Evolutionary conservation across 1,140 invertebrate genomes (phyloP).

Genomic region (Apolygus lucorum): DNA sequence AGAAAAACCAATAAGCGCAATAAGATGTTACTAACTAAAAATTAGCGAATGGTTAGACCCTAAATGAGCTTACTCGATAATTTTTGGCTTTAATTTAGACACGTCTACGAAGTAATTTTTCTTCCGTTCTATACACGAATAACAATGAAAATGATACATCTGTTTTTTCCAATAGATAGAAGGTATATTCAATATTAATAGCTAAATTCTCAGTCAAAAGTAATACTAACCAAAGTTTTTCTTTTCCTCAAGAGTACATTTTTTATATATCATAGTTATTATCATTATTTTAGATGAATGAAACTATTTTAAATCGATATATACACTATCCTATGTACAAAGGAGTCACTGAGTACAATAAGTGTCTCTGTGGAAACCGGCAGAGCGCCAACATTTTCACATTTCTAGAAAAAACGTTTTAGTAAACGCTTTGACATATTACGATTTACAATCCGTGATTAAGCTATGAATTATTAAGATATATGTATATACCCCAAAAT

Average conservation of each 20-base stretch:
- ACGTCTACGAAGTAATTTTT: neutral
- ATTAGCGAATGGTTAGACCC: no score
- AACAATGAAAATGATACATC: neutral
- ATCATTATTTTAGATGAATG: neutral
- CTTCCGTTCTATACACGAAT: neutral
- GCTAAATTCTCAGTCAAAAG: neutral
- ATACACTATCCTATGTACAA: neutral
- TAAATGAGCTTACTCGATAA: neutral
- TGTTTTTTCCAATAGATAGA: neutral
- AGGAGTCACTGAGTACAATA: neutral
- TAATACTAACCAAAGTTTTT: neutral
- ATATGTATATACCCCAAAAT: no score
- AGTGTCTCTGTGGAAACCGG: neutral
- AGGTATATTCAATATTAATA: neutral
- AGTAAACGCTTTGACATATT: no score
- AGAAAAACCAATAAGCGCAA: no score
- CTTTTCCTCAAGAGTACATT: neutral
- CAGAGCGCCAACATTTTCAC: neutral
- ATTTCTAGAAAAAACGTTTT: no score
- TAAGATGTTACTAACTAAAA: no score
- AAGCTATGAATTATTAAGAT: no score
- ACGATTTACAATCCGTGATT: no score
- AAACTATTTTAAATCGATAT: neutral
- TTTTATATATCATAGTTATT: neutral
- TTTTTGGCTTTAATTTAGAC: constrained; percentile 1